Conservation (phyloP, 2,113 vertebrate genomes). For the Laticauda colubrina region DNA sequence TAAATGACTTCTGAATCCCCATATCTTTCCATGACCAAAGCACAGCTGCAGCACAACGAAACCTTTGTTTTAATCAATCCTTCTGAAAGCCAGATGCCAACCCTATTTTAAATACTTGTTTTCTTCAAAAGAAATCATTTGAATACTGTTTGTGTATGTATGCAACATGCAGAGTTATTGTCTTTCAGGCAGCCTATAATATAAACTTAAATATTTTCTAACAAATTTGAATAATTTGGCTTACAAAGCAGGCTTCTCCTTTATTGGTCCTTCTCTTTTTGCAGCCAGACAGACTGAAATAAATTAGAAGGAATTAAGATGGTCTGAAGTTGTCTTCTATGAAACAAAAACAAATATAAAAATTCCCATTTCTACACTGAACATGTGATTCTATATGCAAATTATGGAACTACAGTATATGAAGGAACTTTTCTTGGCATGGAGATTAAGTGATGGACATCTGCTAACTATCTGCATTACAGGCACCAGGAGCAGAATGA, state of each 20-base stretch:
- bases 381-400: too few species aligned
- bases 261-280: neutral
- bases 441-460: neutral
- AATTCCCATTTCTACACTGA: too few species aligned
- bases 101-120: neutral
- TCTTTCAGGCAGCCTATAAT: neutral
- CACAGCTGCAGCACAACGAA: neutral
- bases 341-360: too few species aligned
- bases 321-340: too few species aligned
- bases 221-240: neutral
- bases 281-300: neutral
- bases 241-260: neutral
- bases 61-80: neutral
- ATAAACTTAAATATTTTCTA: neutral
- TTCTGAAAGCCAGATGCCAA: neutral
- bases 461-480: neutral
- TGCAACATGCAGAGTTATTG: neutral
- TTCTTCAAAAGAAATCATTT: neutral
- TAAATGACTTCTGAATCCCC: neutral
- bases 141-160: neutral
- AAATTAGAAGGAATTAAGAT: neutral
- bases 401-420: too few species aligned
- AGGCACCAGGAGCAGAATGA: neutral
- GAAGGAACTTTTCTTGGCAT: neutral
- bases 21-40: neutral